These are phyloP conservation scores for Montipora capricornis DNA, from an alignment of 64 coral and sea anemone genomes.

Conservation along the genomic window DNA sequence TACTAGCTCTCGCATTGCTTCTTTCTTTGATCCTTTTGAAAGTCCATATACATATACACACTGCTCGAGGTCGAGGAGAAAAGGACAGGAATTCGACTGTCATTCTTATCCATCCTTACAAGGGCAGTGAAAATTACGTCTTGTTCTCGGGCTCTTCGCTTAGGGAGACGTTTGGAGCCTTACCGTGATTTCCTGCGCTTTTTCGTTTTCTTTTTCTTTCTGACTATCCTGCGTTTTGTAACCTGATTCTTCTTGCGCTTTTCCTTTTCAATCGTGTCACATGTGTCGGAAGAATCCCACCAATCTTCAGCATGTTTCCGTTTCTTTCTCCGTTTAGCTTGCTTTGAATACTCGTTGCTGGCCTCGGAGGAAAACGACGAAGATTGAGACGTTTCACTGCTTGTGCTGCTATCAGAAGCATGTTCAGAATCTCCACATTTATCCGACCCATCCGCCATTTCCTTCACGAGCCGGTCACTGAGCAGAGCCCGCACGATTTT, in stretches of 20 bases:
- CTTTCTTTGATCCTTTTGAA: too few relatives aligned
- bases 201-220: background rate
- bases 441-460: background rate
- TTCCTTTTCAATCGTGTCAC: background rate
- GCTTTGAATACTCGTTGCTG: slow-evolving; percentile 21
- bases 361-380: slow-evolving; percentile 14
- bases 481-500: slow-evolving; percentile 2
- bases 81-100: too few relatives aligned
- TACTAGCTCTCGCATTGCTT: too few relatives aligned
- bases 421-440: too few relatives aligned
- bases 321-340: slow-evolving; percentile 13
- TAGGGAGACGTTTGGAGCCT: background rate
- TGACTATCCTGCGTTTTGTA: background rate
- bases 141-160: background rate
- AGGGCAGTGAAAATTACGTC: slow-evolving; percentile 15
- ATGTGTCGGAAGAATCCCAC: slow-evolving; percentile 24
- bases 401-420: background rate
- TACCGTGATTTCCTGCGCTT: background rate
- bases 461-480: background rate
- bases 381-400: slow-evolving; percentile 13
- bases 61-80: too few relatives aligned
- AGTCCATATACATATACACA: too few relatives aligned
- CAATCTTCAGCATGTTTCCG: slow-evolving; percentile 18
- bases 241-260: background rate
- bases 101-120: background rate